A percentile compares a stretch with the other conserved stretches of the same genome.
Conservation (phyloP, 2,113 vertebrate species). For the Macroglossus sobrinus region DNA sequence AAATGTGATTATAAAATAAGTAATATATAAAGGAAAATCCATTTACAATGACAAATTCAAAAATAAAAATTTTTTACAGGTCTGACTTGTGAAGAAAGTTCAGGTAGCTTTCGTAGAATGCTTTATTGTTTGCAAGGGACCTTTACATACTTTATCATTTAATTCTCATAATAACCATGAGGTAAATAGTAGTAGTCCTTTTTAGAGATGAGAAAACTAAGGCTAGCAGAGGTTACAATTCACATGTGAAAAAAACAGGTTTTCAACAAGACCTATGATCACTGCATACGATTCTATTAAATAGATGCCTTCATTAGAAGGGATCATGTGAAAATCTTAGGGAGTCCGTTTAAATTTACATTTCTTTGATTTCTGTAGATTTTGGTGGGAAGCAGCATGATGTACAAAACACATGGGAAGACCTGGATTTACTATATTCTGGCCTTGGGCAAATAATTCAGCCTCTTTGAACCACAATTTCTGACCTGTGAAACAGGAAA, state of each 20-base stretch:
- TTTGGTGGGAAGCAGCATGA: background rate
- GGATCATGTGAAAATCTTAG: background rate
- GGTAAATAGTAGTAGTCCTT: background rate
- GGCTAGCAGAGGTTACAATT: background rate
- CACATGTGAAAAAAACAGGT: background rate
- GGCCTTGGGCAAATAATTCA: background rate
- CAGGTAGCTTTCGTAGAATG: background rate
- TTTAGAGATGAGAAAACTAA: background rate
- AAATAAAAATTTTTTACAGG: background rate
- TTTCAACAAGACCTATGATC: background rate
- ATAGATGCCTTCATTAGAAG: background rate
- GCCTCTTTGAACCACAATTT: background rate
- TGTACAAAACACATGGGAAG: background rate
- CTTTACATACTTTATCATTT: background rate
- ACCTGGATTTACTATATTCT: background rate
- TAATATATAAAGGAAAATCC: background rate
- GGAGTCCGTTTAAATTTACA: background rate
- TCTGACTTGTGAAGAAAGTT: background rate
- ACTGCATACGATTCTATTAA: background rate
- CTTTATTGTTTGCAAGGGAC: constrained; percentile 3
- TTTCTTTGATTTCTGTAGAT: background rate
- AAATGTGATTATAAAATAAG: constrained; percentile 21
- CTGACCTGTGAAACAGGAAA: background rate
- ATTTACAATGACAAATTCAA: constrained; percentile 20
- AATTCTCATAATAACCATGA: background rate